phyloP scores from a whole-genome alignment of 2,888 invertebrate genomes.

The Epinotia ramella region DNA sequence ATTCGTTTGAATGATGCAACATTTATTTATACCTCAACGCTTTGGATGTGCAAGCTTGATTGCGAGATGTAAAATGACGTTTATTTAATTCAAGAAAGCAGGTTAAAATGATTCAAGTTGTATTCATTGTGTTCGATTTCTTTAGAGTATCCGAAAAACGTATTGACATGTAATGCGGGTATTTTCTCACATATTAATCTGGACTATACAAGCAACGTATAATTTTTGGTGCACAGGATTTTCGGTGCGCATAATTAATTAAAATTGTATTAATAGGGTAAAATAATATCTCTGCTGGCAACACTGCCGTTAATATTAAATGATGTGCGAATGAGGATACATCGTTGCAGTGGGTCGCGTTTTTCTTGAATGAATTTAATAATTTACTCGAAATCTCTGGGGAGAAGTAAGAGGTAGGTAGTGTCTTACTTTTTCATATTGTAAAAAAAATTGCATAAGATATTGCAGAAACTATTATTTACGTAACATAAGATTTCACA shows the following conservation, averaged over 20 bases:
- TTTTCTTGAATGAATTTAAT: slow-evolving; percentile 29
- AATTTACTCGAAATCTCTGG: slow-evolving; percentile 28
- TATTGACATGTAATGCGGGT: not conserved
- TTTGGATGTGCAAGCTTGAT: no score
- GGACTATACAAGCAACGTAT: not conserved
- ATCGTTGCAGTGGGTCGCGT: slow-evolving; percentile 26
- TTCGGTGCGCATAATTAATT: slow-evolving; percentile 37
- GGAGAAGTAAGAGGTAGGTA: no score
- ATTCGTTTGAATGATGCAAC: no score
- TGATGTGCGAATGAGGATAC: slow-evolving; percentile 50
- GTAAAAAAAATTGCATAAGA: no score
- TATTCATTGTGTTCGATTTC: no score
- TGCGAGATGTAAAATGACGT: no score
- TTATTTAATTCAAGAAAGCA: no score
- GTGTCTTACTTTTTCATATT: no score
- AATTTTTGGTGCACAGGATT: slow-evolving; percentile 6
- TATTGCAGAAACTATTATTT: no score
- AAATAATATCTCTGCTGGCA: slow-evolving; percentile 35
- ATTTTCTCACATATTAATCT: not conserved
- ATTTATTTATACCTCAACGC: no score
- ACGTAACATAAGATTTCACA: no score
- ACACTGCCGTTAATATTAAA: slow-evolving; percentile 51
- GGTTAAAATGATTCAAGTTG: no score
- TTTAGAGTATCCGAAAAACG: not conserved
- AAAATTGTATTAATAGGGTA: slow-evolving; percentile 39